These are phyloP conservation scores for Eucera pruinosa DNA, from an alignment of 2,888 invertebrate species.

Conservation along the genomic window DNA sequence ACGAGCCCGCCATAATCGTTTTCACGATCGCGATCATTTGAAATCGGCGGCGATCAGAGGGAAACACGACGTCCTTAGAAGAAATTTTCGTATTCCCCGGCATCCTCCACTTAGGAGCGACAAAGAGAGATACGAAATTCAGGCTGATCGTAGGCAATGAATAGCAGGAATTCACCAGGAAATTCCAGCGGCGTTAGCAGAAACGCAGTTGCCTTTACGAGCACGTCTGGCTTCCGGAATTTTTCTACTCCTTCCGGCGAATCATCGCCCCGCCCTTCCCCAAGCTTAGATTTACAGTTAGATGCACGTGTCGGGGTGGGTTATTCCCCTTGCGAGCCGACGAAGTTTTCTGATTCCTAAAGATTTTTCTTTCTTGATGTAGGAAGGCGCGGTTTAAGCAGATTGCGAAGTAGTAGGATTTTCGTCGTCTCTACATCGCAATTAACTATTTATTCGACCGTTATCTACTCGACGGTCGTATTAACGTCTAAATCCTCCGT, in stretches of 20 bases:
- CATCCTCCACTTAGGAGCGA: neutral
- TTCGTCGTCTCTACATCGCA: slow-evolving; percentile 14
- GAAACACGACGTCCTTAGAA: neutral
- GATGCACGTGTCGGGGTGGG: slow-evolving; percentile 46
- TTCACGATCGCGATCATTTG: slow-evolving; percentile 4
- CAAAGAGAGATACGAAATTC: slow-evolving; percentile 20
- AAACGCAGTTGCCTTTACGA: slow-evolving; percentile 66
- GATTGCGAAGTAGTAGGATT: slow-evolving; percentile 24
- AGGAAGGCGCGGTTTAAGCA: slow-evolving; percentile 31
- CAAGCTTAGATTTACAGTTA: slow-evolving; percentile 63
- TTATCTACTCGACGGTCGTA: slow-evolving; percentile 43
- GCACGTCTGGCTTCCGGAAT: slow-evolving; percentile 68
- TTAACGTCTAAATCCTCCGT: slow-evolving; percentile 27
- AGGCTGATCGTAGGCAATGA: slow-evolving; percentile 10
- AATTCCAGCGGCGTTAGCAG: slow-evolving; percentile 57
- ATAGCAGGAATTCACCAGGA: slow-evolving; percentile 39
- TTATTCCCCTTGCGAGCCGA: neutral
- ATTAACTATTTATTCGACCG: slow-evolving; percentile 54
- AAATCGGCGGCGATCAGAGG: slow-evolving; percentile 22
- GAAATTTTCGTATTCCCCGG: neutral
- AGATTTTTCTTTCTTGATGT: slow-evolving; percentile 2
- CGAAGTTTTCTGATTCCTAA: slow-evolving; percentile 41
- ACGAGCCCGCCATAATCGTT: slow-evolving; percentile 12
- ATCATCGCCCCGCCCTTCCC: slow-evolving; percentile 45
- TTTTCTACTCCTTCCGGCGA: slow-evolving; percentile 64